These are phyloP conservation scores for Pantherophis guttatus DNA, from an alignment of 2,113 vertebrate genomes.

Conservation along the genomic window DNA sequence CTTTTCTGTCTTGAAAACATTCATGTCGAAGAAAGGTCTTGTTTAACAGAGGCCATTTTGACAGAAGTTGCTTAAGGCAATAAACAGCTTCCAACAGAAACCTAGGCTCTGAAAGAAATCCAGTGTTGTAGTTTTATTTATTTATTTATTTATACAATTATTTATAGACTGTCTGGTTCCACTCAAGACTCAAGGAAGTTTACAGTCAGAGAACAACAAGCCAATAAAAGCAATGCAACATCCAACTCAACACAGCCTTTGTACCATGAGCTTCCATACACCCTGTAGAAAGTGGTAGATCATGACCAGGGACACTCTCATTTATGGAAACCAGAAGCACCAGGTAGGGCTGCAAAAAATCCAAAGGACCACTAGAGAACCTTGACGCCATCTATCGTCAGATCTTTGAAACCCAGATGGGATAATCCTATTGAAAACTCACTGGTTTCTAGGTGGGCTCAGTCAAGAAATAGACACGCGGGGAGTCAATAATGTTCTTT, in stretches of 20 bases:
- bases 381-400: not conserved
- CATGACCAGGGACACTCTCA: not conserved
- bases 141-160: not conserved
- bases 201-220: not conserved
- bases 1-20: not conserved
- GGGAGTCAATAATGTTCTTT: not conserved
- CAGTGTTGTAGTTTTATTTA: not conserved
- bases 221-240: not conserved
- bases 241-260: not conserved
- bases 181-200: not conserved
- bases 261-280: not conserved
- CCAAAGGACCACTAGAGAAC: not conserved
- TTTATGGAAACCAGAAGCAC: not conserved
- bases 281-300: not conserved
- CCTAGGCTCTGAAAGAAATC: too few species aligned
- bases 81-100: slow-evolving; percentile 75
- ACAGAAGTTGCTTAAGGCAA: slow-evolving; percentile 78
- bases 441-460: not conserved
- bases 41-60: slow-evolving; percentile 71
- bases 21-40: slow-evolving; percentile 44
- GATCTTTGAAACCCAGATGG: not conserved
- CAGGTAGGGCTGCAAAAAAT: not conserved
- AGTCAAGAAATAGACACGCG: not conserved
- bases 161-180: not conserved
- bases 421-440: not conserved